These are phyloP conservation scores for Pseudomugil gertrudae DNA, from an alignment of 2,797 vertebrate species.

Conservation along the genomic window DNA sequence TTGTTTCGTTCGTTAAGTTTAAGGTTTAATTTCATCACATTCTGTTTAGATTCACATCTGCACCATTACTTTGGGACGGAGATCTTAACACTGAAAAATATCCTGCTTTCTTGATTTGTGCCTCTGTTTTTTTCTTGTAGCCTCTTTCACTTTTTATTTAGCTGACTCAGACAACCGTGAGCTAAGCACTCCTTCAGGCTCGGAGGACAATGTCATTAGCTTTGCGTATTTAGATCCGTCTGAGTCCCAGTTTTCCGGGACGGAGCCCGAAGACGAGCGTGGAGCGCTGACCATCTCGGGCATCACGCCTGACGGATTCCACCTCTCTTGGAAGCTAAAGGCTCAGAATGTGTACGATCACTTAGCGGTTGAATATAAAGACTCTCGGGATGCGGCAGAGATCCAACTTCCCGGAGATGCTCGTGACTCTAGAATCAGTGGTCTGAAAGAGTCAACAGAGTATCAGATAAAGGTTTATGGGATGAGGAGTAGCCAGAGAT, in stretches of 20 bases:
- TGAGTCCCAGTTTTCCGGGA: conserved; percentile 62
- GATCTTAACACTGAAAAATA: not conserved
- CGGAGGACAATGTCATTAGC: conserved; percentile 78
- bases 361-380: conserved; percentile 71
- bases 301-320: conserved; percentile 72
- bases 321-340: conserved; percentile 67
- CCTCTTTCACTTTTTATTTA: conserved; percentile 81
- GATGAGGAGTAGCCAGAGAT: conserved; percentile 70
- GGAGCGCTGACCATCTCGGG: conserved; percentile 66
- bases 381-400: conserved; percentile 62
- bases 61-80: not conserved
- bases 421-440: conserved; percentile 64
- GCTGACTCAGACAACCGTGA: conserved; percentile 73
- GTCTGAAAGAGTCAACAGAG: conserved; percentile 72
- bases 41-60: not conserved
- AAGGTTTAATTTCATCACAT: not conserved
- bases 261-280: conserved; percentile 54
- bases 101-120: conserved; percentile 54
- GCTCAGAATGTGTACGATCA: conserved; percentile 63
- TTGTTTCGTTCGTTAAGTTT: not conserved
- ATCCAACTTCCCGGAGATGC: conserved; percentile 69
- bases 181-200: conserved; percentile 56
- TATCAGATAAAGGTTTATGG: conserved; percentile 80
- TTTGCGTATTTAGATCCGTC: conserved; percentile 70
- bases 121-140: conserved; percentile 70